Conservation (phyloP, 1,140 invertebrate genomes). For the Drosophila auraria region DNA sequence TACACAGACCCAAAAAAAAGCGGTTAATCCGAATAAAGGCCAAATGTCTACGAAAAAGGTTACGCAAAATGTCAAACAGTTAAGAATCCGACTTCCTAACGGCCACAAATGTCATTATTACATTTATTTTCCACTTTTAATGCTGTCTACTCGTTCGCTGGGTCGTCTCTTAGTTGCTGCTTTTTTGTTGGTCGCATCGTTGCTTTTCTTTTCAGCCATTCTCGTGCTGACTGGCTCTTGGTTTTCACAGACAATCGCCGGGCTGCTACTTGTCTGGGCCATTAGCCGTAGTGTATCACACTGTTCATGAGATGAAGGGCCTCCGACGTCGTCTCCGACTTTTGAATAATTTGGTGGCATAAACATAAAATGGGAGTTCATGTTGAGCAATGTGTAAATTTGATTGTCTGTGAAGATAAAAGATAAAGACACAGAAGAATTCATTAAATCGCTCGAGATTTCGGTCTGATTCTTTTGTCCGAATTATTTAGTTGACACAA, state of each 20-base stretch:
- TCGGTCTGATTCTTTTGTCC: constrained; percentile 6
- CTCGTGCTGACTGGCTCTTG: constrained; percentile 39
- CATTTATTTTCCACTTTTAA: constrained; percentile 80
- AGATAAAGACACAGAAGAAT: constrained; percentile 17
- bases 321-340: neutral
- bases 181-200: constrained; percentile 5
- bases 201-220: constrained; percentile 45
- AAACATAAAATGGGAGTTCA: constrained; percentile 23
- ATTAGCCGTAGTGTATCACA: constrained; percentile 36
- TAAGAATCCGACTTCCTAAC: constrained; percentile 80
- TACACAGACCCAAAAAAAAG: constrained; percentile 31
- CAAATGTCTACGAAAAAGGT: constrained; percentile 82
- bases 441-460: constrained; percentile 14
- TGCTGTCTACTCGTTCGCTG: constrained; percentile 63
- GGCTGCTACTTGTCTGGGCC: constrained; percentile 46
- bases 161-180: constrained; percentile 23
- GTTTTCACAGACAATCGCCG: constrained; percentile 70
- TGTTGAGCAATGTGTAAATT: constrained; percentile 43
- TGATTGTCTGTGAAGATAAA: constrained; percentile 30
- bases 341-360: constrained; percentile 24
- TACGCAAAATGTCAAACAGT: constrained; percentile 85
- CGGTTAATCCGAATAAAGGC: constrained; percentile 70
- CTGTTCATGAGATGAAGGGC: constrained; percentile 41
- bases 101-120: constrained; percentile 83
- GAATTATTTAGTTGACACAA: neutral